Evolutionary conservation across 2,113 vertebrate species (phyloP).

Genomic region (Corythornis vintsioides): DNA sequence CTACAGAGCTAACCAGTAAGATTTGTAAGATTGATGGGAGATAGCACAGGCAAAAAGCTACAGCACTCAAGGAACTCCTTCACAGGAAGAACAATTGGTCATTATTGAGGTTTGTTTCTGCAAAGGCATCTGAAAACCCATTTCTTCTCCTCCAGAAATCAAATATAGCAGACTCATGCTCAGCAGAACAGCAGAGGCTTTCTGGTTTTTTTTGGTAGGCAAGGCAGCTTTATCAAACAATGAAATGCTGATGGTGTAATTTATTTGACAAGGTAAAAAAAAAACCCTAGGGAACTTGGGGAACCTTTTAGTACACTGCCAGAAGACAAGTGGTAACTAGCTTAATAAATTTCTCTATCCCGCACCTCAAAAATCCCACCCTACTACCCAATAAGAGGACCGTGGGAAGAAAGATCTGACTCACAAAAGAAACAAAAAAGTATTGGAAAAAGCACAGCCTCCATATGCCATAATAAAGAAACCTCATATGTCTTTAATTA

Average conservation of each 20-base stretch:
- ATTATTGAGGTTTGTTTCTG: neutral
- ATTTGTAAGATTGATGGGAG: neutral
- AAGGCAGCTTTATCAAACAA: neutral
- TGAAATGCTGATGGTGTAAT: neutral
- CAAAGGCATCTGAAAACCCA: neutral
- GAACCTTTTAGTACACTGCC: neutral
- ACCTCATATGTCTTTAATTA: slow-evolving; percentile 11
- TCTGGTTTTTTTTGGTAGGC: neutral
- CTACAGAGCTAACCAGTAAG: neutral
- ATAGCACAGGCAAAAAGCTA: neutral
- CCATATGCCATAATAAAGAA: neutral
- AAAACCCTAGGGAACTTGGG: neutral
- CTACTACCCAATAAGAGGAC: neutral
- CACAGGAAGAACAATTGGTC: neutral
- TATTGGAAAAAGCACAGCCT: slow-evolving; percentile 6
- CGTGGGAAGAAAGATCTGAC: slow-evolving; percentile 27
- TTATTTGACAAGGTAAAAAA: neutral
- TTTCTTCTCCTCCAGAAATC: neutral
- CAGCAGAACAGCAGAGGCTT: neutral
- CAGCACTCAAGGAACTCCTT: neutral
- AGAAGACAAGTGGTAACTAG: neutral
- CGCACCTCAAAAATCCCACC: neutral
- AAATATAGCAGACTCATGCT: neutral
- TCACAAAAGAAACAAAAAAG: slow-evolving; percentile 41
- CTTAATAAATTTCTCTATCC: neutral